Base-by-base conservation (phyloP, 2,797 vertebrate species). In the Anniella stebbinsi region DNA sequence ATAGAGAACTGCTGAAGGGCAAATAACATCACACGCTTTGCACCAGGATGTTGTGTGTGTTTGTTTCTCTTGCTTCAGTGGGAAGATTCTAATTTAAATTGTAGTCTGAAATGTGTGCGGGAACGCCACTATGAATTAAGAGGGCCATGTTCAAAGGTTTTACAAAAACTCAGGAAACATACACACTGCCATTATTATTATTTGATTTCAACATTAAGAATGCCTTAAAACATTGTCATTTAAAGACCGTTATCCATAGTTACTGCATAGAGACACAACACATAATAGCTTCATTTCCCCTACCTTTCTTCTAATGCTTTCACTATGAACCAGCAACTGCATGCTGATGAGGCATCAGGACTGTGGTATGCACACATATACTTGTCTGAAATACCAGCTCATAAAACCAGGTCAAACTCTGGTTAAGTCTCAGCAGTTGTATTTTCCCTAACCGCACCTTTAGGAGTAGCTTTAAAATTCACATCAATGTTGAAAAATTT, bases 391-490 rank as follows among this genome's bases (percentile, higher is more conserved):
- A 66, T 75, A 63, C 2, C 3, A 70, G 28, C 28, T 51, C 60
- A 70, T 51, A 76, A 6, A 25, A 57, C 30, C 7, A 89, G 9
- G 88, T 51, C n/a, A 89, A 75, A n/a, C 9, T 28, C 8, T 70
- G 1, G n/a, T 28, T 57, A 81, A 13, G 18, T 72, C 33, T 70
- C n/a, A 63, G 33, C 13, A 89, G 63, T 67, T 48, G 8, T 77
- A 21, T 54, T 84, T 84, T 18, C 48, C 15, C 63, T 36, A 84
- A 66, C 18, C 9, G 87, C 90, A 94, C 90, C 23, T 77, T 51
- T 67, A 51, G 12, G 18, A 87, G n/a, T 63, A 75, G 25, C 13
- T 81, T 91, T 67, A 23, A 57, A 87, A 30, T 92, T 88, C 70
- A 90, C 80, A 87, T 5, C 48, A 82, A 78, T 0, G 3, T 89